Conservation (phyloP, 2,797 vertebrate species). For the Dipus sagitta region DNA sequence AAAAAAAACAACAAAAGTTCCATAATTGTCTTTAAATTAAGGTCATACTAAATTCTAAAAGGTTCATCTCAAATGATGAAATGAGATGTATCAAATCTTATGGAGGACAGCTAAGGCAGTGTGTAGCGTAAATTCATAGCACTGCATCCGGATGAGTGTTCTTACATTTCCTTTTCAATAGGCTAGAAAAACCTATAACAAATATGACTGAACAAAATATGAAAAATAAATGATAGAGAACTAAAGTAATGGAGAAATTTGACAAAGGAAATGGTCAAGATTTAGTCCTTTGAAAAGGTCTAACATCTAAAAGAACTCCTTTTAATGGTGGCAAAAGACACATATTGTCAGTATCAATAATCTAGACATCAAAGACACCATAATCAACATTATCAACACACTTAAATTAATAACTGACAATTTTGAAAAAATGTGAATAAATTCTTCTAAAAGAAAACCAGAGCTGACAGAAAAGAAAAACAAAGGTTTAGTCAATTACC, state of each 20-base stretch:
- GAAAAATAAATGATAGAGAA: background rate
- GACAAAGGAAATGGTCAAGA: background rate
- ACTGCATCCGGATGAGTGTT: background rate
- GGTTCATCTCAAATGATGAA: background rate
- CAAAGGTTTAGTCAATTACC: background rate
- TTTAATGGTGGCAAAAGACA: background rate
- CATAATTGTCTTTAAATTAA: background rate
- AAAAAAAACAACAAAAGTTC: background rate
- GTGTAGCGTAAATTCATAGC: background rate
- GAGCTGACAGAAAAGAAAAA: slow-evolving; percentile 31
- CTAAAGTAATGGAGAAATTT: slow-evolving; percentile 14
- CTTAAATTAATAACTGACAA: background rate
- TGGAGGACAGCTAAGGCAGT: background rate
- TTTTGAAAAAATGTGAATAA: background rate
- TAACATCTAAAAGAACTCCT: background rate
- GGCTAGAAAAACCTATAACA: background rate
- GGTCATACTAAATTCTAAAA: background rate
- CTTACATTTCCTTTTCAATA: background rate
- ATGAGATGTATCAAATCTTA: background rate
- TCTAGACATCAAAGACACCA: background rate
- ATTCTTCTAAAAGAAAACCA: slow-evolving; percentile 30
- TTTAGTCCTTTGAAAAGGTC: background rate
- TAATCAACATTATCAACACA: background rate
- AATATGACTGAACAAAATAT: slow-evolving; percentile 5
- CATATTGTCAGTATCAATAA: background rate